Conservation (phyloP, 2,797 vertebrate species). For the Hylomyscus alleni region DNA sequence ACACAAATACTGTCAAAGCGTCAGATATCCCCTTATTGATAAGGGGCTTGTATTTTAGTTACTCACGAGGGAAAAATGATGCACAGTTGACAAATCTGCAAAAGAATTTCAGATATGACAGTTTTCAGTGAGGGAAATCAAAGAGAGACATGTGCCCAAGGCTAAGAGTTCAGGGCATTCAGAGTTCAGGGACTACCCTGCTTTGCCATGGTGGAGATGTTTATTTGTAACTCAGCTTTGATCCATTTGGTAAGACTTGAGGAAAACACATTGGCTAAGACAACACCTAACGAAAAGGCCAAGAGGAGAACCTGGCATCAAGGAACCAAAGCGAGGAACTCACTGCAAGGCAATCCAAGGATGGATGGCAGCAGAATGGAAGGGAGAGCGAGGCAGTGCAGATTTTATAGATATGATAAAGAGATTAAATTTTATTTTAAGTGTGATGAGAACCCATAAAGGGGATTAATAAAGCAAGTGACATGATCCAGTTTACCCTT, state of each 20-base stretch:
- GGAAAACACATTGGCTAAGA: not conserved
- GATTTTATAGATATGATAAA: not conserved
- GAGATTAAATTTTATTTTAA: constrained; percentile 46
- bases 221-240: not conserved
- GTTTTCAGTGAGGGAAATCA: not conserved
- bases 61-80: not conserved
- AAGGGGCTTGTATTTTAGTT: not conserved
- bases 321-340: not conserved
- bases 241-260: not conserved
- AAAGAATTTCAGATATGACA: not conserved
- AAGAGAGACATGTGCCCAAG: not conserved
- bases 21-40: not conserved
- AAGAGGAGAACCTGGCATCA: accelerated
- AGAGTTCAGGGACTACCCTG: not conserved
- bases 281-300: not conserved
- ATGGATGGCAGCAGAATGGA: not conserved
- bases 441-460: constrained; percentile 56
- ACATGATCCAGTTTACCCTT: constrained; percentile 36
- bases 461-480: constrained; percentile 48
- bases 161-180: not conserved
- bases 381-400: not conserved
- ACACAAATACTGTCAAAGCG: not conserved
- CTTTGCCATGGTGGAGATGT: not conserved
- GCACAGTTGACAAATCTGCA: not conserved
- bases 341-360: not conserved